These are phyloP conservation scores for Varanus komodoensis DNA, from an alignment of 2,113 vertebrate species.

Conservation along the genomic window DNA sequence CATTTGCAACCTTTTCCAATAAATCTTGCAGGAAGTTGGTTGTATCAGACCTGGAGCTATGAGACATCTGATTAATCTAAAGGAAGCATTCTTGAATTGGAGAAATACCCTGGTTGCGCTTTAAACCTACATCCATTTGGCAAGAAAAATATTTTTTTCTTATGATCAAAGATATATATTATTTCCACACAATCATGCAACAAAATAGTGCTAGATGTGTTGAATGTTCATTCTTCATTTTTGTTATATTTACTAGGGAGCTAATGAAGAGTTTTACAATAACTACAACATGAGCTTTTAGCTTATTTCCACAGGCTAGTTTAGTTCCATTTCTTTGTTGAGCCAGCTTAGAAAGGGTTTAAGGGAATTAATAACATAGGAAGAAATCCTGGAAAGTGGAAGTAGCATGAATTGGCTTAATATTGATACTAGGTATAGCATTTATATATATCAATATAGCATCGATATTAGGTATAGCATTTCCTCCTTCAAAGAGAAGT, in stretches of 20 bases:
- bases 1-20: background rate
- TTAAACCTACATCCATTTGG: background rate
- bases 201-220: constrained; percentile 3
- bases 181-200: background rate
- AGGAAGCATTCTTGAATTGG: background rate
- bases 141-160: background rate
- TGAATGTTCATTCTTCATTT: constrained; percentile 20
- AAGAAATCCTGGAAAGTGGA: constrained; percentile 50
- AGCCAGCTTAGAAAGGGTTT: constrained; percentile 54
- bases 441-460: too few species aligned
- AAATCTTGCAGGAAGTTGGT: background rate
- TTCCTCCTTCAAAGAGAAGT: constrained; percentile 54
- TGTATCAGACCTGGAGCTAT: constrained; percentile 9
- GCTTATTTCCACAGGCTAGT: constrained; percentile 60
- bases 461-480: background rate
- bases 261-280: background rate
- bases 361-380: constrained; percentile 31
- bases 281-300: constrained; percentile 29
- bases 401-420: constrained; percentile 51
- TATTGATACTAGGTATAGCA: background rate
- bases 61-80: constrained; percentile 19
- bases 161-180: background rate
- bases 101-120: background rate
- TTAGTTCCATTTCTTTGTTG: constrained; percentile 67
- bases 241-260: constrained; percentile 10